Evolutionary conservation across 2,797 vertebrate species (phyloP).

Genomic region (Hemitrygon akajei): DNA sequence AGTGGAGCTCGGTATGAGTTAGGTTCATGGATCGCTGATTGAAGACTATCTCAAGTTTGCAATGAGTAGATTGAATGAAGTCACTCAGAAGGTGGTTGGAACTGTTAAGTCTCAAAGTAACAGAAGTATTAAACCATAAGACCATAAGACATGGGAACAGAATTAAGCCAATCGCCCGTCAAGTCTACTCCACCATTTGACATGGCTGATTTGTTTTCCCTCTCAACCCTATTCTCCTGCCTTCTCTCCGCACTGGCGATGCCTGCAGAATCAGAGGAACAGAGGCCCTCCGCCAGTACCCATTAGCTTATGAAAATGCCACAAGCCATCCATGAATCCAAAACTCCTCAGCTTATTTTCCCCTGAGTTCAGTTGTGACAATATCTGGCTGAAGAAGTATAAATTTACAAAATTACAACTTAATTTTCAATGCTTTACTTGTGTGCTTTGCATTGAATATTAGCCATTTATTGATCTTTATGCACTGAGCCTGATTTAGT

Average conservation of each 20-base stretch:
- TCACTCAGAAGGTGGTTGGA: no score
- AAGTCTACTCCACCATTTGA: no score
- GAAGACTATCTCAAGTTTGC: background rate
- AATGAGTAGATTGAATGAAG: no score
- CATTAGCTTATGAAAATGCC: background rate
- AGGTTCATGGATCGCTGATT: background rate
- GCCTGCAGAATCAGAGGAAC: background rate
- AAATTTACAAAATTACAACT: background rate
- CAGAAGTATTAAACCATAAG: no score
- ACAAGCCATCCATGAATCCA: background rate
- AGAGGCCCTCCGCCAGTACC: no score
- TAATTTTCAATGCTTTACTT: background rate
- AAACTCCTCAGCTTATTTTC: background rate
- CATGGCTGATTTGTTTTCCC: no score
- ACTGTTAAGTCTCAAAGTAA: no score
- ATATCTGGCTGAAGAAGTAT: background rate
- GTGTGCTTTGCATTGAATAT: background rate
- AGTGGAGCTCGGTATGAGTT: background rate
- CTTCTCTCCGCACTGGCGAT: no score
- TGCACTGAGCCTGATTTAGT: background rate
- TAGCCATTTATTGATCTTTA: slow-evolving; percentile 12
- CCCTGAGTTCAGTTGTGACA: background rate
- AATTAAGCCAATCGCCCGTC: no score
- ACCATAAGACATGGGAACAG: no score
- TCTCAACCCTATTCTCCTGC: no score